Evolutionary conservation across 2,113 vertebrate genomes (phyloP).

Genomic region (Upupa epops): DNA sequence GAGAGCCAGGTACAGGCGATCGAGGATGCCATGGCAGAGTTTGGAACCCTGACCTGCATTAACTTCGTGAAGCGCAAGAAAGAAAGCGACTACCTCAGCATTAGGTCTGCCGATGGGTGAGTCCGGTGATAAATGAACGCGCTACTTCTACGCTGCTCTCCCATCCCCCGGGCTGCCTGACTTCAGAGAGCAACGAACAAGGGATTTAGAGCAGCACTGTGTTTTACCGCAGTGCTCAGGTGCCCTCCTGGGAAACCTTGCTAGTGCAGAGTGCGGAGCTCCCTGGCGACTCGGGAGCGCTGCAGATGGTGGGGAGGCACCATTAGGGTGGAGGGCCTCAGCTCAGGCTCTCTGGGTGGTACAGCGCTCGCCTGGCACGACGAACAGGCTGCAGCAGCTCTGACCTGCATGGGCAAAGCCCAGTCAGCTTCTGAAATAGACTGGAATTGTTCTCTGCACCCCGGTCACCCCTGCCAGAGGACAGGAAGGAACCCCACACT

Average conservation of each 20-base stretch:
- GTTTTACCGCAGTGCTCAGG: neutral
- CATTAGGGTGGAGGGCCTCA: neutral
- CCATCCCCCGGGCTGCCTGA: neutral
- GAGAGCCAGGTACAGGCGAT: neutral
- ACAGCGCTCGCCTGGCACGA: neutral
- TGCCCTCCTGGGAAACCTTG: neutral
- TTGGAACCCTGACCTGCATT: conserved; percentile 61
- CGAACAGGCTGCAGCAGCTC: neutral
- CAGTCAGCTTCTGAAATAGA: neutral
- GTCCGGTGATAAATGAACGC: neutral
- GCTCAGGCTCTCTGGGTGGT: neutral
- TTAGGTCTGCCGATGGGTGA: conserved; percentile 53
- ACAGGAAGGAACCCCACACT: neutral
- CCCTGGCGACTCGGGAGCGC: neutral
- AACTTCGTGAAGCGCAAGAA: conserved; percentile 40
- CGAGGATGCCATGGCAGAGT: conserved; percentile 64
- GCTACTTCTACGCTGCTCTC: neutral
- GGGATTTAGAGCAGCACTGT: neutral
- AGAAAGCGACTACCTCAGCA: conserved; percentile 56
- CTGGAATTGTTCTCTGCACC: neutral
- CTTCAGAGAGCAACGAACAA: neutral
- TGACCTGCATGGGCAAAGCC: neutral
- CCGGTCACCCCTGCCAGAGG: neutral
- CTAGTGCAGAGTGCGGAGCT: neutral
- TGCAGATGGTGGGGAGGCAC: neutral